Percentiles rank a stretch among this genome's conserved stretches.
Conservation (phyloP, 2,113 vertebrate genomes). For the Malaclemys terrapin region DNA sequence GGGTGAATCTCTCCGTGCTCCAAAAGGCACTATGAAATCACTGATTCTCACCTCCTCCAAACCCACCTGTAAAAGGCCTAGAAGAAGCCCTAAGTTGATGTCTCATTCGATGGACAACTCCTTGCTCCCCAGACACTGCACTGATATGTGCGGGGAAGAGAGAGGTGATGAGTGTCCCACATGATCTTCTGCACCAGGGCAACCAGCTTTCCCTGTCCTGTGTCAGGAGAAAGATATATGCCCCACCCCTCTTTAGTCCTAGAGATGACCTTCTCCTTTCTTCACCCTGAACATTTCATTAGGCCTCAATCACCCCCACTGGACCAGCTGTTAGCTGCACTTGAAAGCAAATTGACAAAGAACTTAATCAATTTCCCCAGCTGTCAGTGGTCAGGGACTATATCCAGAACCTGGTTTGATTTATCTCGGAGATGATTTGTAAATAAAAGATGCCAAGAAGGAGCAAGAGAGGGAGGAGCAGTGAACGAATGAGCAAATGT, state of each 20-base stretch:
- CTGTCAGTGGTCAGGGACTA: neutral
- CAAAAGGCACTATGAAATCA: neutral
- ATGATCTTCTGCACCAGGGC: neutral
- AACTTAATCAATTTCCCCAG: neutral
- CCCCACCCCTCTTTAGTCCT: neutral
- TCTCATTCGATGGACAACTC: neutral
- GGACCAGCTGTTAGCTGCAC: slow-evolving; percentile 4
- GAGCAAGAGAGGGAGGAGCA: neutral
- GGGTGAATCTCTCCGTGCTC: neutral
- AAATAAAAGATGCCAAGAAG: slow-evolving; percentile 2
- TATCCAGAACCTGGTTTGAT: neutral
- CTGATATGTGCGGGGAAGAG: neutral
- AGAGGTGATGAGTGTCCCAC: neutral
- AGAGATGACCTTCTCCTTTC: neutral
- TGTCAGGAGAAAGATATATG: neutral
- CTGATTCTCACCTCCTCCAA: neutral
- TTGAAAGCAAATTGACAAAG: slow-evolving; percentile 49
- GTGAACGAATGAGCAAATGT: neutral
- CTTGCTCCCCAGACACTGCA: neutral
- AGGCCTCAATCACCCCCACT: slow-evolving; percentile 6
- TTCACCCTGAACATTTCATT: slow-evolving; percentile 9
- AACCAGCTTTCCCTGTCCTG: neutral
- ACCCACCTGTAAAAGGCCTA: neutral
- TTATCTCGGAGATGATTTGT: neutral
- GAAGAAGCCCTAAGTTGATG: neutral